A percentile compares a stretch with the other conserved stretches of the same genome.
Evolutionary conservation across 1,140 invertebrate genomes (phyloP).

Genomic region (Pachypsylla venusta): DNA sequence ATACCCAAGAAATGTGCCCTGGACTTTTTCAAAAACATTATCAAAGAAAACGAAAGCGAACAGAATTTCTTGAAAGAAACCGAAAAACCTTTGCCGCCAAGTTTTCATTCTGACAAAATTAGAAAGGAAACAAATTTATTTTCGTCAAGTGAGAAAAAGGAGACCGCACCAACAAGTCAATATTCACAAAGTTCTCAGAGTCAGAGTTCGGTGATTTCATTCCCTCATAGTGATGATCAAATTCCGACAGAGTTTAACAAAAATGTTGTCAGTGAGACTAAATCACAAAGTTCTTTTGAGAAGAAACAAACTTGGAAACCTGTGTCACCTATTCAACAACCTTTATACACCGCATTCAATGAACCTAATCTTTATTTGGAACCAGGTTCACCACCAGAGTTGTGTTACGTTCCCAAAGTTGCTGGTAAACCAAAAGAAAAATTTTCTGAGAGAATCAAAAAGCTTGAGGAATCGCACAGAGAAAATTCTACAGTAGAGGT

Average conservation of each 20-base stretch:
- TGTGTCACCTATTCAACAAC: background rate
- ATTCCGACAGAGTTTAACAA: background rate
- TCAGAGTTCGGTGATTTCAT: no score
- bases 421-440: conserved; percentile 33
- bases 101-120: background rate
- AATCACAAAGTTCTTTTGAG: conserved; percentile 11
- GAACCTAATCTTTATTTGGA: conserved; percentile 36
- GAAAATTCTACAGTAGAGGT: conserved; percentile 39
- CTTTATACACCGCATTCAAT: conserved; percentile 29
- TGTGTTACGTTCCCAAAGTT: conserved; percentile 43
- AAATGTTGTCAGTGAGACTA: background rate
- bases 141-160: background rate
- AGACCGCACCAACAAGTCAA: background rate
- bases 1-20: conserved; percentile 37
- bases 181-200: background rate
- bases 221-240: conserved; percentile 13
- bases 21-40: conserved; percentile 42
- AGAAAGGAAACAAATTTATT: background rate
- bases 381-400: conserved; percentile 56
- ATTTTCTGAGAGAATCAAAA: conserved; percentile 43
- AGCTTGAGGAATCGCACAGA: conserved; percentile 43
- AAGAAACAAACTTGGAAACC: conserved; percentile 13
- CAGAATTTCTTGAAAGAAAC: conserved; percentile 14
- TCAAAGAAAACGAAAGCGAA: conserved; percentile 30
- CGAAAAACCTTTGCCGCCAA: conserved; percentile 13